A percentile compares a stretch with the other conserved stretches of the same genome.
These are phyloP conservation scores for Apaloderma vittatum DNA, from an alignment of 2,113 vertebrate species.

Conservation along the genomic window DNA sequence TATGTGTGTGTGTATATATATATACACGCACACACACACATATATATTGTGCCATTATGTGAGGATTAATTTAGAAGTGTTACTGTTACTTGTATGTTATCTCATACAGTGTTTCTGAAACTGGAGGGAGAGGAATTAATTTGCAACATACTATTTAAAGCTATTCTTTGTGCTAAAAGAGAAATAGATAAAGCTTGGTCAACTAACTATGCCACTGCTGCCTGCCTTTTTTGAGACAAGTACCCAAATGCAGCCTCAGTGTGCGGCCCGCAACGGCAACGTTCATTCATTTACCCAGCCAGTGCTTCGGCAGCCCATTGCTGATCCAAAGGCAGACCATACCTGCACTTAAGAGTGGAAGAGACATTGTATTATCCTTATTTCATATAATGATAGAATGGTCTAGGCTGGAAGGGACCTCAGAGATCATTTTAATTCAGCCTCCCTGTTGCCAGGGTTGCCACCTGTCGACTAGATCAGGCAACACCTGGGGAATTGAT, in stretches of 20 bases:
- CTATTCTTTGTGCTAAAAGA: neutral
- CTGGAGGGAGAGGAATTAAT: neutral
- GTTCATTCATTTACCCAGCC: neutral
- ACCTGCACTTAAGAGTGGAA: neutral
- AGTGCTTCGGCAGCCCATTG: neutral
- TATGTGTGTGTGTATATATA: too few species aligned
- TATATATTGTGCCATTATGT: neutral
- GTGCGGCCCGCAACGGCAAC: neutral
- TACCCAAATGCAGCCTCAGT: neutral
- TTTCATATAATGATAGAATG: too few species aligned
- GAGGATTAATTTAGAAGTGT: neutral
- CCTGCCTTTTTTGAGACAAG: neutral
- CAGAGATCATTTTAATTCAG: too few species aligned
- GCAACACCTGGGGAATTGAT: too few species aligned
- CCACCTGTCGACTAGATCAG: too few species aligned
- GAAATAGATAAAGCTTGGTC: neutral
- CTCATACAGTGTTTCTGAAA: neutral
- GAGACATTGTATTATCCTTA: neutral
- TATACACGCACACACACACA: too few species aligned
- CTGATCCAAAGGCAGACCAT: neutral
- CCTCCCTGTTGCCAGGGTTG: too few species aligned
- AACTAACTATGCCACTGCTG: neutral
- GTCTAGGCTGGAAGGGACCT: too few species aligned
- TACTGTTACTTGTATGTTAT: neutral
- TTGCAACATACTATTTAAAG: neutral